Percentiles rank a stretch among this genome's conserved stretches.
Conservation (phyloP, 2,888 invertebrate species). For the Tanaodytes sp. region DNA sequence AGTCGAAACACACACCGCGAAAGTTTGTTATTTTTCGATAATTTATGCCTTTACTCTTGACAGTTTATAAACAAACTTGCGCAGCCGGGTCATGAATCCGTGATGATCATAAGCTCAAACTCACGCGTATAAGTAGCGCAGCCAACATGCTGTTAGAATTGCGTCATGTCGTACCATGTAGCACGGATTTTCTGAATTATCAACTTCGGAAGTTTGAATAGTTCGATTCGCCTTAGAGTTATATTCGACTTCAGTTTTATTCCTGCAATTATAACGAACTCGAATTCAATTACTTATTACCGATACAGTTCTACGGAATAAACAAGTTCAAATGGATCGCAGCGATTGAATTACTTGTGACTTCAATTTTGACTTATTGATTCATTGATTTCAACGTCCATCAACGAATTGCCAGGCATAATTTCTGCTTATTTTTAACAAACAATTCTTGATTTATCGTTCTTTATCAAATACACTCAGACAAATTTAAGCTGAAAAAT, state of each 20-base stretch:
- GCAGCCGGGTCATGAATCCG: slow-evolving; percentile 49
- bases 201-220: slow-evolving; percentile 48
- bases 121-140: slow-evolving; percentile 46
- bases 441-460: too few species aligned
- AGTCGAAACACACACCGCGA: too few species aligned
- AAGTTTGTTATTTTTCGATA: slow-evolving; percentile 52
- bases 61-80: slow-evolving; percentile 55
- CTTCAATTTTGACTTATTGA: too few species aligned
- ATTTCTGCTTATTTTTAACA: too few species aligned
- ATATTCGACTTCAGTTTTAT: neutral
- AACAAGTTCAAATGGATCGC: too few species aligned
- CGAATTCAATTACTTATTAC: too few species aligned
- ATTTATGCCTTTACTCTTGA: slow-evolving; percentile 46
- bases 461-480: too few species aligned
- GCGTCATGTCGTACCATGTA: slow-evolving; percentile 51
- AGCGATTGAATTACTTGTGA: too few species aligned
- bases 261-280: neutral
- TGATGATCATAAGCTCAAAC: slow-evolving; percentile 55
- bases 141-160: slow-evolving; percentile 51
- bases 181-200: slow-evolving; percentile 52
- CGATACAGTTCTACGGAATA: too few species aligned
- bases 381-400: too few species aligned
- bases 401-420: too few species aligned
- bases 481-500: too few species aligned
- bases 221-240: slow-evolving; percentile 42